Evolutionary conservation across 1,140 invertebrate genomes (phyloP), one percentile per base, ranked within the genome.

Genomic region (Calephelis nemesis): DNA sequence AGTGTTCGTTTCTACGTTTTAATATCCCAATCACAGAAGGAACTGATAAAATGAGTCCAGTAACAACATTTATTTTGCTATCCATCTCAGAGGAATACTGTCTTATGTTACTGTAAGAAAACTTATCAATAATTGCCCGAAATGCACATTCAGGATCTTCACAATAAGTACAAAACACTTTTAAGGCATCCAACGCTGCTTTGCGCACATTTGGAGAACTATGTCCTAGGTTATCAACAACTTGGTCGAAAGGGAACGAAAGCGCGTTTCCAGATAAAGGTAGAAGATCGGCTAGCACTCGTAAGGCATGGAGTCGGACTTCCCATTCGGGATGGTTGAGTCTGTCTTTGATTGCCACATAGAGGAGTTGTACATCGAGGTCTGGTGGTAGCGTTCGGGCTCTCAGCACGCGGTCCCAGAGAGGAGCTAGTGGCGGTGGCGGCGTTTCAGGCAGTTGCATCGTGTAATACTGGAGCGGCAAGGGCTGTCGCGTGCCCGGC

Each of bases 321-420:
- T 96, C 95, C 94, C 95, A 96, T 86, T 97, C 96, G 0, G 95
- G 95, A 85, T 96, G 95, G 48, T 93, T 93, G n/a, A 97, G 91
- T 48, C 96, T 93, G 60, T 95, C 94, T 30, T 93, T 92, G 74
- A 97, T 94, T 68, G 95, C 95, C 10, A 92, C 77, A 77, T 96
- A 96, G 58, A 96, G 93, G 60, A 93, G 87, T 52, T 87, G 84
- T 0, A 94, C 93, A 79, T 96, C 94, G 15, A 95, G 92, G 66
- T 94, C 94, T 13, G 93, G 93, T 50, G 94, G 94, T 13, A 94
- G 78, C 47, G 93, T 90, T 48, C 92, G 92, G 63, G 93, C 94
- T 81, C 93, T 83, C 63, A 96, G 92, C 69, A 96, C 94, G 75
- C 95, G 94, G 81, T 96, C 95, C 96, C 96, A 96, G 12, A 96